A percentile compares a stretch with the other conserved stretches of the same genome.
phyloP scores from a whole-genome alignment of 2,113 vertebrate species.

The Sapayoa aenigma region DNA sequence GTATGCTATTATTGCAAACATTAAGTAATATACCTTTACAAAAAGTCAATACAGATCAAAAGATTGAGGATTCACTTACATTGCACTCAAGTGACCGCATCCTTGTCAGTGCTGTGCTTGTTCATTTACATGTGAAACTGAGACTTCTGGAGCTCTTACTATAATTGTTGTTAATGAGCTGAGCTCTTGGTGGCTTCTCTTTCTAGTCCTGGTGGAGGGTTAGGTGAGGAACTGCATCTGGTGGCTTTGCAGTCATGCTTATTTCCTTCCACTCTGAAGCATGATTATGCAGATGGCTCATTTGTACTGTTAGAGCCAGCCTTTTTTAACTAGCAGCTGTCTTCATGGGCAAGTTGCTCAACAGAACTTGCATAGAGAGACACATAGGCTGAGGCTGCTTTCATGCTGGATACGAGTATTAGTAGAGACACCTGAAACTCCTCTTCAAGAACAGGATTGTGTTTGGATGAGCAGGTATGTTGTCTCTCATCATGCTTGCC shows the following conservation, averaged over 20 bases:
- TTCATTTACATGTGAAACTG: accelerated
- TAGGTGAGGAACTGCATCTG: background rate
- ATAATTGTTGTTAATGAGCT: background rate
- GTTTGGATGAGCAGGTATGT: background rate
- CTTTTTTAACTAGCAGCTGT: background rate
- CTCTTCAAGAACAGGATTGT: background rate
- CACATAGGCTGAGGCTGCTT: background rate
- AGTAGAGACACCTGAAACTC: background rate
- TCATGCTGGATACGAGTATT: background rate
- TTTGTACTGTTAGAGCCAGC: background rate
- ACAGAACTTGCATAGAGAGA: background rate
- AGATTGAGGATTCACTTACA: background rate
- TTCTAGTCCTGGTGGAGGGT: background rate
- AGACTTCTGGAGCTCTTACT: background rate
- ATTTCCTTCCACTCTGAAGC: background rate
- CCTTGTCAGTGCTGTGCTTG: background rate
- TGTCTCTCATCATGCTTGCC: background rate
- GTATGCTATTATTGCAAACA: background rate
- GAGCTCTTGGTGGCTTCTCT: background rate
- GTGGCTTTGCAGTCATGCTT: background rate
- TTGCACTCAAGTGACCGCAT: background rate
- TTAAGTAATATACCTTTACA: background rate
- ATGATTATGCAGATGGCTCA: background rate
- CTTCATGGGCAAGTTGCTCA: background rate
- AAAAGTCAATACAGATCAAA: background rate